Conservation (phyloP, 2,888 invertebrate species). For the Lycophotia porphyrea region DNA sequence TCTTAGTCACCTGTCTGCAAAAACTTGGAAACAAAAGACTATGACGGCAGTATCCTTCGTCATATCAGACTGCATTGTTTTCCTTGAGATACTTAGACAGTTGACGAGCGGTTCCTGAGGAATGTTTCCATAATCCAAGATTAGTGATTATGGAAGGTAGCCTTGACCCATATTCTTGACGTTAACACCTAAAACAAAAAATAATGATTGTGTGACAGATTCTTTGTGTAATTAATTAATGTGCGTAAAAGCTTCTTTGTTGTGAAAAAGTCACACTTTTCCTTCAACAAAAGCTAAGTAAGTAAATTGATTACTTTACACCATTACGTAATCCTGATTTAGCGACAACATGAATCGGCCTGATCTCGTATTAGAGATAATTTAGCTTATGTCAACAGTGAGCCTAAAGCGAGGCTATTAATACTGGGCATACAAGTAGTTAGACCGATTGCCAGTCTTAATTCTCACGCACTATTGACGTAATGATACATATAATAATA, state of each 20-base stretch:
- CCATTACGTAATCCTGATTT: conserved; percentile 27
- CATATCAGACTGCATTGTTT: conserved; percentile 17
- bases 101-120: neutral
- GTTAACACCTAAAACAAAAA: conserved; percentile 33
- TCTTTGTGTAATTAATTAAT: conserved; percentile 47
- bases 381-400: conserved; percentile 50
- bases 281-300: conserved; percentile 15
- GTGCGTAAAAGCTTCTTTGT: conserved; percentile 29
- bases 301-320: conserved; percentile 41
- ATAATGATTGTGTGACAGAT: conserved; percentile 21
- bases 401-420: conserved; percentile 25
- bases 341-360: conserved; percentile 31
- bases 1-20: conserved; percentile 5
- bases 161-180: conserved; percentile 10
- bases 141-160: neutral
- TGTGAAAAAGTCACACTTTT: conserved; percentile 20
- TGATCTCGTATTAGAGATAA: conserved; percentile 42
- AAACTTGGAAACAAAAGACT: conserved; percentile 16
- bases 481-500: conserved; percentile 24
- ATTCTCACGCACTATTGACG: conserved; percentile 24
- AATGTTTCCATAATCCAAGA: conserved; percentile 1
- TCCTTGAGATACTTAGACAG: neutral
- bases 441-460: conserved; percentile 43
- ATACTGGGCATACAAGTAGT: conserved; percentile 47
- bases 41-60: neutral